A percentile compares a stretch with the other conserved stretches of the same genome.
These are phyloP conservation scores for Nomada fabriciana DNA, from an alignment of 2,888 invertebrate genomes.

Conservation along the genomic window DNA sequence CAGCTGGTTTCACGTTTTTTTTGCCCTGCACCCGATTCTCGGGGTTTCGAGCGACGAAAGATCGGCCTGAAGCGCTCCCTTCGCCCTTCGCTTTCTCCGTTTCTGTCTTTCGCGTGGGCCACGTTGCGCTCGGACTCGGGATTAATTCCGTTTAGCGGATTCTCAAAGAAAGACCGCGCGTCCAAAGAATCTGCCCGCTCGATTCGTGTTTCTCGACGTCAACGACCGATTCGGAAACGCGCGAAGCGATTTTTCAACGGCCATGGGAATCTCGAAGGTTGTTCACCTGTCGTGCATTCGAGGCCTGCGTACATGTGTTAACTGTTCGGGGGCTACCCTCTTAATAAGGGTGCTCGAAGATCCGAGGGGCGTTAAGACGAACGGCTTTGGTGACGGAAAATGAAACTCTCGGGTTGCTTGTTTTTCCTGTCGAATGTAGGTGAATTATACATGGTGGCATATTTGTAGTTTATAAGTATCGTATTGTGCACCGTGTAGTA, in stretches of 20 bases:
- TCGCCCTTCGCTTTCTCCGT: conserved; percentile 32
- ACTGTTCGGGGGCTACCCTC: not conserved
- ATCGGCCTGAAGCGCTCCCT: conserved; percentile 63
- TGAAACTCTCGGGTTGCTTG: not conserved
- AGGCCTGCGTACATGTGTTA: not conserved
- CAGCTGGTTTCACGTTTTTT: conserved; percentile 82
- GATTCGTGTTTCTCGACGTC: not conserved
- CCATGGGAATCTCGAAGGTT: not conserved
- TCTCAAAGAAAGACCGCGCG: conserved; percentile 5
- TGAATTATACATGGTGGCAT: not conserved
- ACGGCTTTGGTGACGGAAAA: not conserved
- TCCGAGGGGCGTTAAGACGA: not conserved
- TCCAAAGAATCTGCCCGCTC: not conserved
- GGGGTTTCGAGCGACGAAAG: conserved; percentile 75
- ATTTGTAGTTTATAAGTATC: too few species aligned
- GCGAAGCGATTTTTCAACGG: not conserved
- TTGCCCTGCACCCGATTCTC: conserved; percentile 67
- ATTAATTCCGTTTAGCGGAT: conserved; percentile 26
- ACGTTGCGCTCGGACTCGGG: conserved; percentile 28
- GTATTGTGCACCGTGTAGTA: too few species aligned
- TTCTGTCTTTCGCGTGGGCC: conserved; percentile 23
- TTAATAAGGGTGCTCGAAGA: not conserved
- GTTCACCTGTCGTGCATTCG: not conserved
- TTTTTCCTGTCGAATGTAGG: not conserved
- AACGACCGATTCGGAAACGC: not conserved